Percentiles rank a stretch among this genome's conserved stretches.
Evolutionary conservation across 2,113 vertebrate species (phyloP).

Genomic region (Caretta caretta): DNA sequence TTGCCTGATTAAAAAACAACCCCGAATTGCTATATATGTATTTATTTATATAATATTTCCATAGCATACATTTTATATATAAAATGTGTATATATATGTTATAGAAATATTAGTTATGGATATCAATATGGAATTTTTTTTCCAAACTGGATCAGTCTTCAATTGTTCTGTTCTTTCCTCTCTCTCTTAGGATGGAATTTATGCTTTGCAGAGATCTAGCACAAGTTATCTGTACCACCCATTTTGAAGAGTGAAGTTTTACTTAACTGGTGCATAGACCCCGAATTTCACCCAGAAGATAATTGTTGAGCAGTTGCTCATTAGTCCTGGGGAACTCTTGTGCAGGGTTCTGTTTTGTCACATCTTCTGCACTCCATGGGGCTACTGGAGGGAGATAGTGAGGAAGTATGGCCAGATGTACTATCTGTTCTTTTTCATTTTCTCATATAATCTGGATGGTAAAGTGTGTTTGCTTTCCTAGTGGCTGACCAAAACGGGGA

Average conservation of each 20-base stretch:
- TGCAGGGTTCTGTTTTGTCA: neutral
- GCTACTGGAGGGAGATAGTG: neutral
- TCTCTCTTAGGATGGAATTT: neutral
- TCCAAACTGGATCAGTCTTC: too few species aligned
- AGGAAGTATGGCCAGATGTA: neutral
- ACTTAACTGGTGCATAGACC: neutral
- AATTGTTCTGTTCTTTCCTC: too few species aligned
- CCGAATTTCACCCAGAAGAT: neutral
- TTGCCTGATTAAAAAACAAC: conserved; percentile 4
- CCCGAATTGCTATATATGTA: neutral
- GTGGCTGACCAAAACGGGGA: too few species aligned
- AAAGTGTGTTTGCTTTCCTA: neutral
- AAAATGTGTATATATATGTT: neutral
- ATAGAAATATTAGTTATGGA: neutral
- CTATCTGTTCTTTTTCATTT: neutral
- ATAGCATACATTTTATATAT: too few species aligned
- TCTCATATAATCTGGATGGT: neutral
- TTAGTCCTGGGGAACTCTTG: neutral
- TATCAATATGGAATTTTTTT: too few species aligned
- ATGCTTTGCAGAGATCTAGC: neutral
- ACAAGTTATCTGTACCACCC: neutral
- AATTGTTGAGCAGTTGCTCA: neutral
- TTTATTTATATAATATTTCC: neutral
- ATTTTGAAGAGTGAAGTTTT: neutral
- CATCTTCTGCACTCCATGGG: neutral